These are phyloP conservation scores for Zaprionus obscuricornis DNA, from an alignment of 2,888 invertebrate species.

Conservation along the genomic window DNA sequence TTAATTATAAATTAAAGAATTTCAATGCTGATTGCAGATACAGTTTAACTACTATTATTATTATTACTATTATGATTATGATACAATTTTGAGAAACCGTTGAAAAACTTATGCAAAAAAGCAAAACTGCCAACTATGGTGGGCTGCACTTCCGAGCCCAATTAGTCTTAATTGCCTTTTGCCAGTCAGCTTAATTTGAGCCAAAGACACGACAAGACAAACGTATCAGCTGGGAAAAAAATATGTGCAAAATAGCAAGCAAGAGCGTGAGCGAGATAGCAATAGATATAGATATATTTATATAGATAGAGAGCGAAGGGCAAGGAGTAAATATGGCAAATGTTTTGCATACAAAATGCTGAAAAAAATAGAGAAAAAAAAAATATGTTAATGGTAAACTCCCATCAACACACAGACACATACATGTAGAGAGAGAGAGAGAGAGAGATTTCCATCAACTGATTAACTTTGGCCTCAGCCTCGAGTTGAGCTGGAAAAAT, in stretches of 20 bases:
- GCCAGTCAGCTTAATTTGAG: constrained; percentile 49
- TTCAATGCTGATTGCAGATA: too few relatives aligned
- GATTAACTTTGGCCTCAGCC: constrained; percentile 44
- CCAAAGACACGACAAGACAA: constrained; percentile 9
- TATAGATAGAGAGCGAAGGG: neutral
- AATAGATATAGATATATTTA: too few relatives aligned
- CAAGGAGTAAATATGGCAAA: constrained; percentile 20
- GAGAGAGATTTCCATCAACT: constrained; percentile 56
- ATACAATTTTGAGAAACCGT: constrained; percentile 38
- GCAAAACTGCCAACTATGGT: constrained; percentile 22
- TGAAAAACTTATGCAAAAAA: constrained; percentile 23
- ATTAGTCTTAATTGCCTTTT: constrained; percentile 71
- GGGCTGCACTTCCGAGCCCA: constrained; percentile 62
- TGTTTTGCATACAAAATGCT: constrained; percentile 39
- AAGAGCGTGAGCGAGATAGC: constrained; percentile 1
- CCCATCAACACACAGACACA: constrained; percentile 37
- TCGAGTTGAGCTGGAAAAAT: constrained; percentile 42
- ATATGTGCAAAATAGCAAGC: too few relatives aligned
- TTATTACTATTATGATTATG: too few relatives aligned
- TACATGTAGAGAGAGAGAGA: constrained; percentile 21
- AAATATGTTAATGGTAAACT: constrained; percentile 53
- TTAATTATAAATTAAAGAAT: too few relatives aligned
- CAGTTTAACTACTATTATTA: too few relatives aligned
- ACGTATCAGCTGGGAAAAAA: too few relatives aligned
- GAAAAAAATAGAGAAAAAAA: constrained; percentile 47